phyloP scores from a whole-genome alignment of 2,888 invertebrate species.

The Phortica okadai region DNA sequence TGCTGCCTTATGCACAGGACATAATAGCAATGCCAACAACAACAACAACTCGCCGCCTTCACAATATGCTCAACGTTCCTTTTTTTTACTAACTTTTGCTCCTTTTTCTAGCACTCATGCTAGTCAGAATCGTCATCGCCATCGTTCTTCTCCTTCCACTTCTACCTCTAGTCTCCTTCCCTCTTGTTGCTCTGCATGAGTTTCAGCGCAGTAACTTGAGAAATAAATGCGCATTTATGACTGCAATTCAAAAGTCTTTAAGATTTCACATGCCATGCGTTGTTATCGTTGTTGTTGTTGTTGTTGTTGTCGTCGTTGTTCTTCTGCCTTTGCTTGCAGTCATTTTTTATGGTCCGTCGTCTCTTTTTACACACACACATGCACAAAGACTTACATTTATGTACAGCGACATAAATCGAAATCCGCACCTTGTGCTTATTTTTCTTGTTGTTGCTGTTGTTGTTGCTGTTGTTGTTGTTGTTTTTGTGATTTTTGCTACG shows the following conservation, averaged over 20 bases:
- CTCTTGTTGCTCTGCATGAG: not conserved
- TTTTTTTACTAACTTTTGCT: not conserved
- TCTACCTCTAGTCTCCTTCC: not conserved
- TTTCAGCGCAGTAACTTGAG: conserved; percentile 57
- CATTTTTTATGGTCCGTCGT: conserved; percentile 39
- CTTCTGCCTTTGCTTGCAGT: conserved; percentile 33
- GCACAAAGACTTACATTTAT: not conserved
- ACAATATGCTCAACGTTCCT: not conserved
- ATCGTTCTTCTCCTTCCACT: not conserved
- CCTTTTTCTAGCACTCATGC: not conserved
- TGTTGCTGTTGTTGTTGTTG: conserved; percentile 22
- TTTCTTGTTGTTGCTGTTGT: conserved; percentile 36
- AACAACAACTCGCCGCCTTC: not conserved
- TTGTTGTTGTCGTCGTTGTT: conserved; percentile 46
- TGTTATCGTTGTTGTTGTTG: not conserved
- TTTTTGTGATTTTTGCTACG: conserved; percentile 16
- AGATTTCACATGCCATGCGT: conserved; percentile 70
- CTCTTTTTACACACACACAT: not conserved
- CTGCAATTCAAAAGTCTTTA: conserved; percentile 70
- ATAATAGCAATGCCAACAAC: not conserved
- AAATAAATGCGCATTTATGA: conserved; percentile 71
- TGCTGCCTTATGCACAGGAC: conserved; percentile 1
- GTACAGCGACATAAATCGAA: conserved; percentile 62
- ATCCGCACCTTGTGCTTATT: conserved; percentile 64
- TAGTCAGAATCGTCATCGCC: not conserved